phyloP scores from a whole-genome alignment of 2,888 invertebrate genomes.

The Crossocerus cetratus region DNA sequence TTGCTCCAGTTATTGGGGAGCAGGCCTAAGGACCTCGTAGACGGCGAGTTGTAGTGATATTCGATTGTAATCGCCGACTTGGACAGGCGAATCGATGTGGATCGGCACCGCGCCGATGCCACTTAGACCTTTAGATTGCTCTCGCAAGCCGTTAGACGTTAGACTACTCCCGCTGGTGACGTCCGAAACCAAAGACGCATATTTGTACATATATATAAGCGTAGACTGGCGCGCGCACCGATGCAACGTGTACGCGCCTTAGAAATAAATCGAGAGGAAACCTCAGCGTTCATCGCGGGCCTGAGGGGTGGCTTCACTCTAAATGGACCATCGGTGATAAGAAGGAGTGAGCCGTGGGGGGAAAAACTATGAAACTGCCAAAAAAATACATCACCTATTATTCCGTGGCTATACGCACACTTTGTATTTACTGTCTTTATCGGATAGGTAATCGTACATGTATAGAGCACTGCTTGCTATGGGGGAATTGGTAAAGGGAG shows the following conservation, averaged over 20 bases:
- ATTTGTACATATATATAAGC: slow-evolving; percentile 37
- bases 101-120: neutral
- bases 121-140: neutral
- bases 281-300: neutral
- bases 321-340: neutral
- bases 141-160: slow-evolving; percentile 7
- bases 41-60: slow-evolving; percentile 22
- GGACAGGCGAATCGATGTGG: neutral
- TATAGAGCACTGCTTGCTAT: slow-evolving; percentile 15
- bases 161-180: slow-evolving; percentile 10
- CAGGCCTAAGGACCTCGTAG: slow-evolving; percentile 43
- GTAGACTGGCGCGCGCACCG: slow-evolving; percentile 2
- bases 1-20: slow-evolving; percentile 19
- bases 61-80: slow-evolving; percentile 16
- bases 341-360: neutral
- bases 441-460: slow-evolving; percentile 20
- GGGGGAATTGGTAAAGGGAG: slow-evolving; percentile 3
- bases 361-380: slow-evolving; percentile 59
- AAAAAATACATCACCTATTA: slow-evolving; percentile 56
- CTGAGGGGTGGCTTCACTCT: neutral
- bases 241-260: slow-evolving; percentile 2
- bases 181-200: slow-evolving; percentile 60
- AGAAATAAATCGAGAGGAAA: neutral
- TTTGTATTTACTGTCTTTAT: slow-evolving; percentile 66
- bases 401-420: slow-evolving; percentile 62